These are phyloP conservation scores for Ganaspis brasiliensis DNA, from an alignment of 2,888 invertebrate species.

Conservation along the genomic window DNA sequence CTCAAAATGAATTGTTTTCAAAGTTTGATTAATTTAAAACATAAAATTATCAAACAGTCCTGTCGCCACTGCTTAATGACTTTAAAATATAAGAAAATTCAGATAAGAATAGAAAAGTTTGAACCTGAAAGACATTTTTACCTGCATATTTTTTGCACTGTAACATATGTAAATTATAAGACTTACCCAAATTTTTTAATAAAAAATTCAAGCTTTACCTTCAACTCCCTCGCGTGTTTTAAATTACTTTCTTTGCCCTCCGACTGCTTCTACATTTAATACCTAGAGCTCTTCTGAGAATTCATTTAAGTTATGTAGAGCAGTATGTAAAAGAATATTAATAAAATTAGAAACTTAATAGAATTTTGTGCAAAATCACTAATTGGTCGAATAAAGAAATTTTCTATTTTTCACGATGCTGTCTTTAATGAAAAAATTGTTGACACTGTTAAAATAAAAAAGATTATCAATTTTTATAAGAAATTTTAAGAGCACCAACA, in stretches of 20 bases:
- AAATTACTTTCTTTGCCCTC: slow-evolving; percentile 18
- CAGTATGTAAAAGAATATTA: slow-evolving; percentile 11
- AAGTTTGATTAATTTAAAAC: no score
- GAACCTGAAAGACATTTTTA: neutral
- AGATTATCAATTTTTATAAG: neutral
- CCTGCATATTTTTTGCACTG: neutral
- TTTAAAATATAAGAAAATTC: neutral
- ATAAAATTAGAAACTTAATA: slow-evolving; percentile 13
- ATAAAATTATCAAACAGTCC: neutral
- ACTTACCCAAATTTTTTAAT: slow-evolving; percentile 68
- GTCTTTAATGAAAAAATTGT: slow-evolving; percentile 2
- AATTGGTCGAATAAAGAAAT: neutral
- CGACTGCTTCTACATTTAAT: slow-evolving; percentile 5
- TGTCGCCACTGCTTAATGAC: neutral
- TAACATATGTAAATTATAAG: slow-evolving; percentile 62
- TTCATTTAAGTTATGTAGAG: neutral
- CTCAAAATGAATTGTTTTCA: no score
- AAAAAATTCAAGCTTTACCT: slow-evolving; percentile 27
- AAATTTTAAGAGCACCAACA: slow-evolving; percentile 3
- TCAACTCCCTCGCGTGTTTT: slow-evolving; percentile 28
- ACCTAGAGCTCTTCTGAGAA: slow-evolving; percentile 12
- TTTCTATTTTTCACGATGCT: neutral
- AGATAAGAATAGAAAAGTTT: neutral
- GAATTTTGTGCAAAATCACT: slow-evolving; percentile 1
- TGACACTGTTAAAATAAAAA: neutral